Conservation (phyloP, 2,888 invertebrate species). For the Bombylius major region DNA sequence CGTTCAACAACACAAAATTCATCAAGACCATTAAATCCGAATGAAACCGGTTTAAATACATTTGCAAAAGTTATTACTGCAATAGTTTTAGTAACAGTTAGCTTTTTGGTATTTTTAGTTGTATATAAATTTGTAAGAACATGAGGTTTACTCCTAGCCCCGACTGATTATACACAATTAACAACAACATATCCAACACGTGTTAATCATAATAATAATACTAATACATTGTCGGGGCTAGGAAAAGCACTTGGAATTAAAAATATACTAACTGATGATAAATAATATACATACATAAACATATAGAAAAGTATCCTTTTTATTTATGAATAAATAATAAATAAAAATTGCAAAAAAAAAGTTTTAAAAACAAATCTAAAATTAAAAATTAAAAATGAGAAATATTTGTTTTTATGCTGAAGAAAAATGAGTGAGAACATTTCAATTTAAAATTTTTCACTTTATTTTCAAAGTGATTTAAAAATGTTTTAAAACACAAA, state of each 20-base stretch:
- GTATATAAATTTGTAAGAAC: constrained; percentile 62
- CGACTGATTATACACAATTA: constrained; percentile 27
- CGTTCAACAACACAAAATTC: constrained; percentile 41
- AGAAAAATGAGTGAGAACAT: no score
- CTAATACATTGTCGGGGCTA: constrained; percentile 34
- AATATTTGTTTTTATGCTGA: no score
- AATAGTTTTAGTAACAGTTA: constrained; percentile 52
- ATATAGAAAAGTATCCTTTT: no score
- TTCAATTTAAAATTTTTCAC: no score
- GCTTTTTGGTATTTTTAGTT: constrained; percentile 57
- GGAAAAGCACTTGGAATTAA: constrained; percentile 29
- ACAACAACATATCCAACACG: constrained; percentile 6
- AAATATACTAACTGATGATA: background rate
- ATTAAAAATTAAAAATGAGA: no score
- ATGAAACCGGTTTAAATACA: constrained; percentile 53
- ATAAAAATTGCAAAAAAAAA: no score
- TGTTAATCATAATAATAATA: constrained; percentile 15
- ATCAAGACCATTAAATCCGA: constrained; percentile 45
- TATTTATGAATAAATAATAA: no score
- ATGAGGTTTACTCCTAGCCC: constrained; percentile 65
- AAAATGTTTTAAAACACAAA: no score
- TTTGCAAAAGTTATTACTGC: constrained; percentile 61
- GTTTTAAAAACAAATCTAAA: no score
- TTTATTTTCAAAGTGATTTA: no score
- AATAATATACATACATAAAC: background rate